Percentiles rank a stretch among this genome's conserved stretches.
These are phyloP conservation scores for Thalassoma bifasciatum DNA, from an alignment of 2,113 vertebrate genomes.

Conservation along the genomic window DNA sequence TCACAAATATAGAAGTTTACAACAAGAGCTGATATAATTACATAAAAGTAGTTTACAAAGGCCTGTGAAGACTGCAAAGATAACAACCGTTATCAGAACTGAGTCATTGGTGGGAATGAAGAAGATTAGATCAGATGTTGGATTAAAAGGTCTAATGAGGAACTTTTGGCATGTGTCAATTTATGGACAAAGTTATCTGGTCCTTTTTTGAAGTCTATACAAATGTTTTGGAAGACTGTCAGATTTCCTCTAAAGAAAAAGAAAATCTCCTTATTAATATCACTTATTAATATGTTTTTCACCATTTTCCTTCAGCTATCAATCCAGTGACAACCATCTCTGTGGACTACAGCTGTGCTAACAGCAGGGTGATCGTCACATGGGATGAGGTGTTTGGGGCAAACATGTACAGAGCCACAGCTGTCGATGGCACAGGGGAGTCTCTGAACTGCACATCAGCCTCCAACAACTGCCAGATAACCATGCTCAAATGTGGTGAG, in stretches of 20 bases:
- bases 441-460: conserved; percentile 69
- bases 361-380: conserved; percentile 54
- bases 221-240: too few species aligned
- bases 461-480: conserved; percentile 71
- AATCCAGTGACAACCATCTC: conserved; percentile 60
- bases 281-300: not conserved
- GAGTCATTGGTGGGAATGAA: too few species aligned
- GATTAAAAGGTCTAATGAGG: too few species aligned
- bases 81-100: too few species aligned
- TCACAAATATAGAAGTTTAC: too few species aligned
- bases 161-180: too few species aligned
- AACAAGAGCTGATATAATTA: too few species aligned
- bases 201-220: too few species aligned
- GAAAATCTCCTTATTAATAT: not conserved
- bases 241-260: not conserved
- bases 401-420: conserved; percentile 68
- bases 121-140: too few species aligned
- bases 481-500: conserved; percentile 71
- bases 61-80: too few species aligned
- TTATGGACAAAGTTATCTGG: too few species aligned
- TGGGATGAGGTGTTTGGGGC: conserved; percentile 76
- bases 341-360: conserved; percentile 71
- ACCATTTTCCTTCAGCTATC: conserved; percentile 60
- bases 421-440: conserved; percentile 35
- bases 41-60: too few species aligned